These are phyloP conservation scores for Formica aserva DNA, from an alignment of 2,888 invertebrate species.

Conservation along the genomic window DNA sequence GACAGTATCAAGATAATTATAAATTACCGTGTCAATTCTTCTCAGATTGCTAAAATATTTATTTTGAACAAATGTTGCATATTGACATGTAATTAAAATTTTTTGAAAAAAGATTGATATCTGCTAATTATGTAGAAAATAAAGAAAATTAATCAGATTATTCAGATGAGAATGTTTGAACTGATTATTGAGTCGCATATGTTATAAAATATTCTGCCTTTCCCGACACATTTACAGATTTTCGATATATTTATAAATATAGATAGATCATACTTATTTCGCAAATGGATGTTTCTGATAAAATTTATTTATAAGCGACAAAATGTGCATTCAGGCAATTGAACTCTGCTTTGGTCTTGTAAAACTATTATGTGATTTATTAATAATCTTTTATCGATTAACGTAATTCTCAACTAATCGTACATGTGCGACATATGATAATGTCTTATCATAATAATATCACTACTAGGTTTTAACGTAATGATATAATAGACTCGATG, in stretches of 20 bases:
- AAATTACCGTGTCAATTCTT: neutral
- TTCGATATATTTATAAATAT: neutral
- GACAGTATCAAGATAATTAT: neutral
- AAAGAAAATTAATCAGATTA: neutral
- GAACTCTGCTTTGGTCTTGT: neutral
- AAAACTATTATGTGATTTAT: neutral
- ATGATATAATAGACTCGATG: neutral
- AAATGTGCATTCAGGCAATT: neutral
- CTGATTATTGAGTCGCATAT: neutral
- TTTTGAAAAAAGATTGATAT: neutral
- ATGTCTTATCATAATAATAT: neutral
- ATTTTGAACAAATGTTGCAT: neutral
- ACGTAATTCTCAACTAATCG: neutral
- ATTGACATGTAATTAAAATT: neutral
- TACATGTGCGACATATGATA: neutral
- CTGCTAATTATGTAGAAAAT: neutral
- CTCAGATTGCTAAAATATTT: neutral
- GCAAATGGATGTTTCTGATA: neutral
- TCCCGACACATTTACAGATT: neutral
- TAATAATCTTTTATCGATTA: neutral
- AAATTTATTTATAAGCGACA: neutral
- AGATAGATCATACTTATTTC: neutral
- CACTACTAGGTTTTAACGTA: neutral
- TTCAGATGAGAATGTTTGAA: neutral
- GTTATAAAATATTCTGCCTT: neutral